These are phyloP conservation scores for Clangula hyemalis DNA, from an alignment of 2,797 vertebrate genomes.

Conservation along the genomic window DNA sequence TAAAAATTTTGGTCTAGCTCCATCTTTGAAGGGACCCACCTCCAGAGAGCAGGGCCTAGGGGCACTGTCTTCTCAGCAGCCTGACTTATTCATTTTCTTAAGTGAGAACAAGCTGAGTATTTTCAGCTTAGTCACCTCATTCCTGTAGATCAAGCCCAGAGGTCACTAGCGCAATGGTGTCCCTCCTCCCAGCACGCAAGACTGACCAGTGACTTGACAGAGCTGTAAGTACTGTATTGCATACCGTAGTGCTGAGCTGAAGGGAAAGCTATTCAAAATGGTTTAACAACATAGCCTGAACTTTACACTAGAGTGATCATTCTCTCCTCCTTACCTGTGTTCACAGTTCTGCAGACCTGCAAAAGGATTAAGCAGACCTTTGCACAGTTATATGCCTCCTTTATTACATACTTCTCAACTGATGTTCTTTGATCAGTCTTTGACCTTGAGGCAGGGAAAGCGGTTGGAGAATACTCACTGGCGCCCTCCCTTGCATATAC, in stretches of 20 bases:
- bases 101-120: neutral
- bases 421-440: neutral
- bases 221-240: neutral
- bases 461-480: neutral
- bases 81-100: neutral
- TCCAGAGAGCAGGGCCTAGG: neutral
- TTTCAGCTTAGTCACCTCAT: slow-evolving; percentile 43
- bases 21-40: neutral
- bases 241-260: neutral
- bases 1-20: neutral
- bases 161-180: neutral
- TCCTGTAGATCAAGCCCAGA: slow-evolving; percentile 34
- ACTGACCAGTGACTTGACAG: neutral
- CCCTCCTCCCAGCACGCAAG: neutral
- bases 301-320: neutral
- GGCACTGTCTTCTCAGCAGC: neutral
- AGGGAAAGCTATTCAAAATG: neutral
- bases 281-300: neutral
- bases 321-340: neutral
- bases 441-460: neutral
- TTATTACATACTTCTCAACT: neutral
- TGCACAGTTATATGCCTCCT: neutral
- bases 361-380: neutral
- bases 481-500: accelerated
- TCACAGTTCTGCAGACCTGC: neutral